Conservation (phyloP, 2,888 invertebrate species). For the Agrochola lota region DNA sequence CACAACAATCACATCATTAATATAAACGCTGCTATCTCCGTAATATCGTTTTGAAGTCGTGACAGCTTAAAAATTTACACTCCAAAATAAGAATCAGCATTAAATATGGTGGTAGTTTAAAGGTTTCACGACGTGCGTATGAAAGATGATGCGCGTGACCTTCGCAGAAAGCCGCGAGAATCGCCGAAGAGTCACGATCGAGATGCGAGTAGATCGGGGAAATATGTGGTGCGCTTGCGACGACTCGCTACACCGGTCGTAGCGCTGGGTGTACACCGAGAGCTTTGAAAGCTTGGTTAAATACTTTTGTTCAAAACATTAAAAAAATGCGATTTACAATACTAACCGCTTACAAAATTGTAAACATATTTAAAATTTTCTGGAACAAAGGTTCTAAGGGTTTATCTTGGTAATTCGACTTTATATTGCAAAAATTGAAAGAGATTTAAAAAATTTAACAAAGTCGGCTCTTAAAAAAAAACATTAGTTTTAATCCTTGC, state of each 20-base stretch:
- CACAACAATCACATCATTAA: constrained; percentile 60
- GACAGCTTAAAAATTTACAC: constrained; percentile 69
- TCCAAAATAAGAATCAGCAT: constrained; percentile 63
- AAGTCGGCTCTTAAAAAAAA: not conserved
- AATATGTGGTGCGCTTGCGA: constrained; percentile 69
- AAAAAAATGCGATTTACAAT: not conserved
- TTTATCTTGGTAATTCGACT: not conserved
- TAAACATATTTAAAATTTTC: not conserved
- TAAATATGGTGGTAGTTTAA: constrained; percentile 64
- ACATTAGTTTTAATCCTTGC: too few species aligned
- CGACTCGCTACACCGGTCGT: constrained; percentile 44
- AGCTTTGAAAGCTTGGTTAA: constrained; percentile 12
- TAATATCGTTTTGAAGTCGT: constrained; percentile 51
- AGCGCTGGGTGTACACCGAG: constrained; percentile 55
- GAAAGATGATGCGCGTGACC: constrained; percentile 76
- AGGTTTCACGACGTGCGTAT: constrained; percentile 70
- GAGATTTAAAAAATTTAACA: not conserved
- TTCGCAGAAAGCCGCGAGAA: constrained; percentile 74
- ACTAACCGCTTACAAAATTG: not conserved
- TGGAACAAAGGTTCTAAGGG: too few species aligned
- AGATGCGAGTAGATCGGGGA: constrained; percentile 68
- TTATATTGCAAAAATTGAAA: not conserved
- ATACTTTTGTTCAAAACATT: fast-evolving
- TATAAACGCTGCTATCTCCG: constrained; percentile 46
- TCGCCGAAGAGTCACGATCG: constrained; percentile 64